Evolutionary conservation across 2,797 vertebrate genomes (phyloP), one percentile per base, ranked within the genome.

Genomic region (Octomys mimax): DNA sequence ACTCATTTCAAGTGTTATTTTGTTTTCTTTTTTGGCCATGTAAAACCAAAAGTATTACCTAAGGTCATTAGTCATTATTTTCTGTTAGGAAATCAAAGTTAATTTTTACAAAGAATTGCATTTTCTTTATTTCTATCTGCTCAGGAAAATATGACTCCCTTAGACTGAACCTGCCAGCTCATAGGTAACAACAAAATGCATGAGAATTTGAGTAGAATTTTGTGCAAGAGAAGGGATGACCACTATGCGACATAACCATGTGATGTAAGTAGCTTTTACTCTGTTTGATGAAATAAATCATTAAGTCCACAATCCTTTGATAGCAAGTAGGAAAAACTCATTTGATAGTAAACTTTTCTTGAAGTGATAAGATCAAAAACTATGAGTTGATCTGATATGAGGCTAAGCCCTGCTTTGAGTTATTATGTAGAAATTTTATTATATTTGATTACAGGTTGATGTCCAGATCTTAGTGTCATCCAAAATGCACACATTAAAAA

Each of bases 61-160:
- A 59, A 88, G n/a, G 33, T 78, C 54, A 92, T 14, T n/a, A 13
- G 39, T 89, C 91, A 61, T 64, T 92, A 59, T 64, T 92, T 95
- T 95, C 28, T 49, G 88, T 7, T 88, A 62, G 19, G 62, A 70
- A 83, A 39, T 11, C 21, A 89, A 21, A 57, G 5, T 2, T 87
- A 11, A 21, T n/a, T 83, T 86, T 82, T 70, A 86, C 68, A n/a
- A 90, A 81, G 13, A 86, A 96, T 80, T 89, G 1, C 21, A 64
- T 46, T 89, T 83, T 82, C 54, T 49, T 54, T 88, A 70, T 87
- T 92, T 90, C 71, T 8, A 84, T 90, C 79, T 96, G 11, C 26
- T 95, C 49, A 70, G 36, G 36, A 52, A 92, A 89, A 52, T 61
- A 33, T 24, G 19, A n/a, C 39, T 12, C 78, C 4, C 31, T 86